These are phyloP conservation scores for Sclerurus mexicanus DNA, from an alignment of 2,113 vertebrate genomes.

Conservation along the genomic window DNA sequence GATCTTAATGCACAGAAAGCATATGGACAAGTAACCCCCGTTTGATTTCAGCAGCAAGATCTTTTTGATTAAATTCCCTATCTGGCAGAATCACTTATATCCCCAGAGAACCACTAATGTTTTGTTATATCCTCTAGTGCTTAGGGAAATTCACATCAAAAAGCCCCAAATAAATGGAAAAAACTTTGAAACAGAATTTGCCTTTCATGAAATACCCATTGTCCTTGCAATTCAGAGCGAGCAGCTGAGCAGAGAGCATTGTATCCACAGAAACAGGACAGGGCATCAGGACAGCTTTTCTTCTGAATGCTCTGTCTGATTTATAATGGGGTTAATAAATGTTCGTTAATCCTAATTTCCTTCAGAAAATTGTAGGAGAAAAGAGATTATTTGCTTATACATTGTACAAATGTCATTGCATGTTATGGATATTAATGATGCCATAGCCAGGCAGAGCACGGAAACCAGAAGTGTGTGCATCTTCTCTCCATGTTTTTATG, in stretches of 20 bases:
- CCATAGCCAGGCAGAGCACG: rapidly evolving
- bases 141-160: neutral
- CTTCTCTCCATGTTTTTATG: neutral
- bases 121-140: slow-evolving; percentile 1
- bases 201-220: neutral
- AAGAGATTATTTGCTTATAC: neutral
- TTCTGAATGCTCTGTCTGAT: neutral
- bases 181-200: neutral
- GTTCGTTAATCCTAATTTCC: neutral
- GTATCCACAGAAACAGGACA: neutral
- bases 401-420: neutral
- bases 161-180: neutral
- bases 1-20: neutral
- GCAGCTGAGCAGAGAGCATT: neutral
- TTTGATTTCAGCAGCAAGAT: slow-evolving; percentile 1
- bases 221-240: neutral
- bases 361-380: neutral
- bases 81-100: neutral
- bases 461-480: neutral
- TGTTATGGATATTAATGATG: neutral
- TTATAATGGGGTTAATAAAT: neutral
- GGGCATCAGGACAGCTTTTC: neutral
- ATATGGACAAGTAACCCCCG: neutral
- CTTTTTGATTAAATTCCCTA: neutral
- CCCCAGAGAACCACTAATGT: neutral